These are phyloP conservation scores for Anorthoa munda DNA, from an alignment of 2,888 invertebrate genomes.

Conservation along the genomic window DNA sequence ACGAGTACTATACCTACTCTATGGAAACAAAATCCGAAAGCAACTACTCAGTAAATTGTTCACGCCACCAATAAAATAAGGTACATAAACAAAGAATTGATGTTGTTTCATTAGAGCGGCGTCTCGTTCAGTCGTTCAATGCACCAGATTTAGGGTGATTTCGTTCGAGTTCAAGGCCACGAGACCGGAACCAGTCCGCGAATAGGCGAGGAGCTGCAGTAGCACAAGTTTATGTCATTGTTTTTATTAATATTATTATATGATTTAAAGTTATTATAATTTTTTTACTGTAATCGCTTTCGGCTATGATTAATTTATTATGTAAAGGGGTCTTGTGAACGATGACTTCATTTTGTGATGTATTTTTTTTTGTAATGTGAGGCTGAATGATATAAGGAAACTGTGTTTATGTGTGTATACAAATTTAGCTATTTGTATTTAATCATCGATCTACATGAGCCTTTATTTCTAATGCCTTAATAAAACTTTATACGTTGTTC, in stretches of 20 bases:
- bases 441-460: no score
- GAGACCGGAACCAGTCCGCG: slow-evolving; percentile 66
- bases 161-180: slow-evolving; percentile 70
- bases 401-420: not conserved
- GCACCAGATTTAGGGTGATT: slow-evolving; percentile 64
- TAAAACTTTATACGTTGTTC: not conserved
- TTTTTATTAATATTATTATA: not conserved
- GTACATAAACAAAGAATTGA: slow-evolving; percentile 13
- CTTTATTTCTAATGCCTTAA: not conserved
- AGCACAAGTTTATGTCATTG: not conserved
- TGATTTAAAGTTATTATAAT: no score
- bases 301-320: not conserved
- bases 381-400: no score
- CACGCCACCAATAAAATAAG: not conserved
- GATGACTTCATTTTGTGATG: not conserved
- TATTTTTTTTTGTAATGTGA: not conserved
- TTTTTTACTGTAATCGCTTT: not conserved
- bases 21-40: not conserved
- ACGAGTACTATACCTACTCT: not conserved
- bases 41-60: not conserved
- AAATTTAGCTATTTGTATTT: not conserved
- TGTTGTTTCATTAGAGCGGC: slow-evolving; percentile 5
- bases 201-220: slow-evolving; percentile 53
- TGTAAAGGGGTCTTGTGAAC: not conserved
- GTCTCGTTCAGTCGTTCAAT: slow-evolving; percentile 51